Base-by-base conservation (phyloP, 1,140 invertebrate genomes). In the Tetramorium simillimum region DNA sequence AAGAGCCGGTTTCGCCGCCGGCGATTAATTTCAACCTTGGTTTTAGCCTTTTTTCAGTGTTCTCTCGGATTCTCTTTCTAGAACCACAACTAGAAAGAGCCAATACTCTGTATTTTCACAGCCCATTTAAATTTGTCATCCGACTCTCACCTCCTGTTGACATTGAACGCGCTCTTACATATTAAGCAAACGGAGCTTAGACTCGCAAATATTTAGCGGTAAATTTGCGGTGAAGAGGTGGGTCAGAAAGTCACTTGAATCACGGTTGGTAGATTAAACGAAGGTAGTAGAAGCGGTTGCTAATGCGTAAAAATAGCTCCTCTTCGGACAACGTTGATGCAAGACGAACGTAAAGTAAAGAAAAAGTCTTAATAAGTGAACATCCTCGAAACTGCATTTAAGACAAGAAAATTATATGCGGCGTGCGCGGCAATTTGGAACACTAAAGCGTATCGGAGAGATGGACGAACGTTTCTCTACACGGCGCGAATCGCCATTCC, bases 331-430 rank as follows among this genome's bases (percentile, higher is more conserved):
- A 9, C 51, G 51, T 70, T 58, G 18, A 7, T 9, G 65, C 21
- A 33, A 21, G 46, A 51, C 21, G 21, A 56, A 14, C 2, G 37
- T 43, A 33, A 53, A 51, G 21, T 7, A 53, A 81, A 56, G 37
- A 37, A 81, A 53, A 16, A 46, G 6, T 0, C 10, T 56, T 60
- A 70, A 70, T 67, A 56, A 70, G 7, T 14, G 37, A 28, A 70
- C 46, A 70, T 40, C 6, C 49, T 56, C 51, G 40, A 70, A 70
- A 70, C 69, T 70, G 65, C 49, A 43, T 43, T 51, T 43, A 28
- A 53, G 62, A 69, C 24, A 56, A 40, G 77, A 70, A 70, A 70
- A 81, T 81, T 81, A 81, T 80, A 69, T 24, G 33, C 58, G 60
- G 43, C 18, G 43, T 7, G 60, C 28, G 43, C 46, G 77, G 33